Base-by-base conservation (phyloP, 2,888 invertebrate genomes). In the Sminthurides aquaticus region DNA sequence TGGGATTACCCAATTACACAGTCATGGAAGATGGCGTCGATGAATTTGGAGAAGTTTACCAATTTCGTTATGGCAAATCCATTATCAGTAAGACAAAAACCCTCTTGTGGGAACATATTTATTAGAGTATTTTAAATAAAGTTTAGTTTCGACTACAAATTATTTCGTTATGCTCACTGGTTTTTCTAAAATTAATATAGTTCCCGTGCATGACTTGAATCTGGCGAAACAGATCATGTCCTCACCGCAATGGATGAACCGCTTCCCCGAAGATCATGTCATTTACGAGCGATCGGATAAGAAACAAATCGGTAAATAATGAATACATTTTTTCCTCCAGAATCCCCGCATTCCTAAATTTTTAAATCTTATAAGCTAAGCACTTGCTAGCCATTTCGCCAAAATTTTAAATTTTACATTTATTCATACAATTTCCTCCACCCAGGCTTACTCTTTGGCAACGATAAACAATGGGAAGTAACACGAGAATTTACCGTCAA, bases 131-230 rank as follows among this genome's bases (percentile, higher is more conserved):
- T 22, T 11, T 11, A 8, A 28, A n/a, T 27, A 24, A 49, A 60
- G n/a, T 52, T 22, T n/a, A n/a, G n/a, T n/a, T n/a, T n/a, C n/a
- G n/a, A n/a, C n/a, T n/a, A n/a, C n/a, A n/a, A n/a, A n/a, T n/a
- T n/a, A n/a, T n/a, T n/a, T n/a, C n/a, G n/a, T n/a, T n/a, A n/a
- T n/a, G n/a, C n/a, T n/a, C n/a, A n/a, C n/a, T n/a, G n/a, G n/a
- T n/a, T n/a, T n/a, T 5, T 15, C 5, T 34, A 34, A 34, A 5
- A 15, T 52, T 8, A 20, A 15, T 52, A 8, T 3, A 64, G 64
- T 64, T 52, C 58, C 64, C 18, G 54, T 64, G 5, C 57, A 58
- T 57, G 64, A 64, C 29, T 24, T 64, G 11, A 57, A 57, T 25
- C 28, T 64, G 2, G 58, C 64, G 18, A 64, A 64, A 22, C 18